These are phyloP conservation scores for Drosophila peninsularis DNA, from an alignment of 2,888 invertebrate genomes.

Conservation along the genomic window DNA sequence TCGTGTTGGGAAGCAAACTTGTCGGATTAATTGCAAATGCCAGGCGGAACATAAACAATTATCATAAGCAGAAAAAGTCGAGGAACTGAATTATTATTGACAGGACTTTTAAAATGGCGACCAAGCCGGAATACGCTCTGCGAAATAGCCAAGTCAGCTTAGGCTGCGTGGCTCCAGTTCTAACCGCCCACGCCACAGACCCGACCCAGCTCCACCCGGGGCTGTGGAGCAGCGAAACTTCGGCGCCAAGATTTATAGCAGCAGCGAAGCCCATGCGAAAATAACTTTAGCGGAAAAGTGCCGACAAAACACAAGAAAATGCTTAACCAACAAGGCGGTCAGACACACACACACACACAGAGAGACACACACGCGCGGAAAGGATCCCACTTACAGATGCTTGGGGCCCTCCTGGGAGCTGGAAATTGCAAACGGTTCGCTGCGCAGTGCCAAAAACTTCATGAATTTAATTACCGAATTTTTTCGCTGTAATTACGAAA, in stretches of 20 bases:
- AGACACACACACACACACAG: slow-evolving; percentile 29
- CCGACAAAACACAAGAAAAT: slow-evolving; percentile 78
- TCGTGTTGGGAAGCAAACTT: slow-evolving; percentile 53
- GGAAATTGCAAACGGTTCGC: slow-evolving; percentile 56
- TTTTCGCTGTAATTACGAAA: slow-evolving; percentile 79
- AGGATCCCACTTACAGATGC: slow-evolving; percentile 48
- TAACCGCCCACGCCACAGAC: background rate
- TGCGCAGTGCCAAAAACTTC: slow-evolving; percentile 69
- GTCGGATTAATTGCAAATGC: slow-evolving; percentile 70
- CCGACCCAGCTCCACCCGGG: background rate
- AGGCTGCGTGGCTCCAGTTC: slow-evolving; percentile 50
- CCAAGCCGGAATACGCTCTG: slow-evolving; percentile 5
- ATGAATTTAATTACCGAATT: slow-evolving; percentile 79
- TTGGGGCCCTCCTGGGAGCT: slow-evolving; percentile 31
- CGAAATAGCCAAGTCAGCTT: slow-evolving; percentile 39
- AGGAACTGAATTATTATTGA: slow-evolving; percentile 68
- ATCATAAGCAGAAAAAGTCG: slow-evolving; percentile 31
- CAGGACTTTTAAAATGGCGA: slow-evolving; percentile 50
- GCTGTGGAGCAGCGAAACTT: slow-evolving; percentile 42
- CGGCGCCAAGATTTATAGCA: slow-evolving; percentile 66
- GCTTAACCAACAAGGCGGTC: slow-evolving; percentile 70
- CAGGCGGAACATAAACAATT: slow-evolving; percentile 33
- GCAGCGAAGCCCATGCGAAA: slow-evolving; percentile 66
- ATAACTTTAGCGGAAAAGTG: slow-evolving; percentile 80
- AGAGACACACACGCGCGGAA: slow-evolving; percentile 3